Base-by-base conservation (phyloP, 1,140 invertebrate species). In the Pachypsylla venusta region DNA sequence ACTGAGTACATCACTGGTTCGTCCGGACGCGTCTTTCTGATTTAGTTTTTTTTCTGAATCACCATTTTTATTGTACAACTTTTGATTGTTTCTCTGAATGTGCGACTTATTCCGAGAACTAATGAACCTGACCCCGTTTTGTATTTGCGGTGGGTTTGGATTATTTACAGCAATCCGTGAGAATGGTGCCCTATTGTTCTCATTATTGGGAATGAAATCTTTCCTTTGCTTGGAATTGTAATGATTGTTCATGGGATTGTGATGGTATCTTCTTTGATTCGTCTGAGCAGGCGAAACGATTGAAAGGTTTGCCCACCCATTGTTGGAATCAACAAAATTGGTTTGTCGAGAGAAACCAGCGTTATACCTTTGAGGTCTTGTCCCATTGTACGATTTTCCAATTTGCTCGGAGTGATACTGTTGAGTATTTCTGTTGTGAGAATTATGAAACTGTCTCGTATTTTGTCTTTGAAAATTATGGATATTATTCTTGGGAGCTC, bases 221-320 rank as follows among this genome's bases (percentile, higher is more conserved):
- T 56, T 56, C 28, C 25, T 27, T 1, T 55, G 54, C 39, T 56
- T 60, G 5, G 25, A 16, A 40, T 40, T 28, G 24, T 20, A 55
- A 24, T 56, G 54, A 30, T 56, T 26, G 25, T 56, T 56, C 3
- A 56, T 25, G 19, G n/a, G n/a, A n/a, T 60, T 39, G 14, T 39
- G 16, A 39, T 57, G 58, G 26, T 56, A 42, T 40, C 56, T 25
- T 25, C 58, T 59, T 12, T 27, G 60, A 42, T 62, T 59, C 0
- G 69, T 67, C 48, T 67, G 68, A 1, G 71, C 70, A 70, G 76
- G 82, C 20, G 82, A 83, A 64, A 85, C 81, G 24, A 85, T 75
- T 7, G 83, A 83, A 57, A 81, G 77, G 59, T 82, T 82, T 5
- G 82, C 76, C 78, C 82, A 84, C 54, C 77, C 71, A 35, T 67